Evolutionary conservation across 2,797 vertebrate genomes (phyloP).

Genomic region (Hephaestus fuliginosus): DNA sequence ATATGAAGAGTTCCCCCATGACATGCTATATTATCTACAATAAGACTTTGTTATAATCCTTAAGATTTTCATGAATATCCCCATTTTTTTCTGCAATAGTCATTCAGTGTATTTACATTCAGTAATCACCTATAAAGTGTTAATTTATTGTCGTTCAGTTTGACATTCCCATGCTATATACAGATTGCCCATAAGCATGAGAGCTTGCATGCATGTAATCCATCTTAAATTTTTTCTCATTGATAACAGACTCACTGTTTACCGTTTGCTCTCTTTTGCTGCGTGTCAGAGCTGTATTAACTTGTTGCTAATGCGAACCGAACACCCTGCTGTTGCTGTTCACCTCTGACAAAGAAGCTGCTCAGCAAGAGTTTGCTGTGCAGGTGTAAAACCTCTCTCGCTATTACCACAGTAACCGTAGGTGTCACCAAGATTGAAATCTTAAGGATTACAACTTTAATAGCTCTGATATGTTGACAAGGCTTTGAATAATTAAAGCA

Average conservation of each 20-base stretch:
- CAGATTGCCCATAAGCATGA: background rate
- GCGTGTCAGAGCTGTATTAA: background rate
- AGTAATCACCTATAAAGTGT: background rate
- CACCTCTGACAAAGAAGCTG: background rate
- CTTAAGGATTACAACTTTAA: background rate
- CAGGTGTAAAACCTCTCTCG: background rate
- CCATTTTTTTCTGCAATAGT: background rate
- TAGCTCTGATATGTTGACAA: background rate
- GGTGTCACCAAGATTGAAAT: background rate
- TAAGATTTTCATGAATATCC: no score
- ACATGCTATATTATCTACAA: background rate
- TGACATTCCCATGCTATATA: background rate
- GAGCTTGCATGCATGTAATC: background rate
- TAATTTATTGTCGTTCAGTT: background rate
- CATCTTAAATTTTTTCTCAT: background rate
- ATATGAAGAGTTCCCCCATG: background rate
- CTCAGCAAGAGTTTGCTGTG: background rate
- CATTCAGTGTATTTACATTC: background rate
- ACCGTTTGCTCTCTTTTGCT: background rate
- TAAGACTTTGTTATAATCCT: background rate
- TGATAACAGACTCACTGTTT: background rate
- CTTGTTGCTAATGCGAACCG: background rate
- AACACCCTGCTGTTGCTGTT: background rate
- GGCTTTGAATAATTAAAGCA: background rate
- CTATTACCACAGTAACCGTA: background rate